A percentile compares a stretch with the other conserved stretches of the same genome.
Evolutionary conservation across 2,113 vertebrate genomes (phyloP).

Genomic region (Amazona guildingii): DNA sequence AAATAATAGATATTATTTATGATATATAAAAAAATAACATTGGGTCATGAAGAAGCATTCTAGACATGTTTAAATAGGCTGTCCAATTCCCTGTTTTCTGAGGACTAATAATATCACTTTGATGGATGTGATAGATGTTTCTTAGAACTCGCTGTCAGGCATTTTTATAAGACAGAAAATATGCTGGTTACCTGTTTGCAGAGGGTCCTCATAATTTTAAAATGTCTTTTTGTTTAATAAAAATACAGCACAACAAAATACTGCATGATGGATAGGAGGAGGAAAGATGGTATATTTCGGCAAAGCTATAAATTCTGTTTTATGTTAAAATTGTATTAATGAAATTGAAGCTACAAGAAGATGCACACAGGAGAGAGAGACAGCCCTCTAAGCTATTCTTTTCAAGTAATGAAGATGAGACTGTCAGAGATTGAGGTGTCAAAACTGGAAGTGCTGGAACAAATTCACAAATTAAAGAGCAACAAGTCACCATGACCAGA

Average conservation of each 20-base stretch:
- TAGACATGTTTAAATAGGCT: background rate
- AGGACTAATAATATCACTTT: background rate
- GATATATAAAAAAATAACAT: conserved; percentile 20
- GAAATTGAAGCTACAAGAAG: conserved; percentile 10
- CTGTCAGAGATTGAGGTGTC: conserved; percentile 71
- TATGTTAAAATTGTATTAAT: conserved; percentile 22
- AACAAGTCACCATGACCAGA: conserved; percentile 74
- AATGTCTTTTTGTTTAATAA: background rate
- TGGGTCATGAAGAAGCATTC: background rate
- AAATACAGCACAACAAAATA: background rate
- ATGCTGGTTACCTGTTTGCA: background rate
- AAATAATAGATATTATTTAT: conserved; percentile 47
- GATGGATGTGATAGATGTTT: background rate
- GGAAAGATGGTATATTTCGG: background rate
- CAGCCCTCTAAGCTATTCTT: conserved; percentile 60
- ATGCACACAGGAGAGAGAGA: background rate
- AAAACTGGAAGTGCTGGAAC: conserved; percentile 73
- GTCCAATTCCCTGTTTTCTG: background rate
- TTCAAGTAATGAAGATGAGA: conserved; percentile 69
- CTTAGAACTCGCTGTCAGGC: background rate
- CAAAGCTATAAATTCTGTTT: conserved; percentile 24
- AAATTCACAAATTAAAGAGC: conserved; percentile 75
- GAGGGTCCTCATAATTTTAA: background rate
- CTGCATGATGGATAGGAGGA: background rate
- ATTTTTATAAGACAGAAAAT: background rate